Evolutionary conservation across 1,140 invertebrate species (phyloP), one percentile per base, ranked within the genome.

Genomic region (Acromyrmex charruanus): DNA sequence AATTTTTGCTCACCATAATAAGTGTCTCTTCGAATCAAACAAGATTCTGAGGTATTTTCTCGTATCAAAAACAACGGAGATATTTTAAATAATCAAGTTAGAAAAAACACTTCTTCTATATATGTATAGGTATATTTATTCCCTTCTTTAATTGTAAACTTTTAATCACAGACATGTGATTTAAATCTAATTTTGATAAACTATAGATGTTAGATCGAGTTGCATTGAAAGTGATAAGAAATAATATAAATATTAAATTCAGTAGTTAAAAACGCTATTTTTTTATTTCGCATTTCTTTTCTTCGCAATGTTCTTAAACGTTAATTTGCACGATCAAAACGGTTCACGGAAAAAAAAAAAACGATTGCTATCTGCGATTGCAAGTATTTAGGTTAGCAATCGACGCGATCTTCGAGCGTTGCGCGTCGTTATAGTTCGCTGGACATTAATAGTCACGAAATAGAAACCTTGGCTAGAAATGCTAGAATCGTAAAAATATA

Each of bases 401-500:
- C 74, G 75, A 51, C 71, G 31, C 55, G 72, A 81, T 79, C 44
- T 25, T 53, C 61, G 84, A 85, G 79, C 49, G 44, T 59, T 44
- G 59, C 72, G 44, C 61, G 44, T 79, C 87, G 89, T 90, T 88
- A 79, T 61, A 85, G 74, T 77, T 75, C 82, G 66, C 79, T 77
- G 87, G 85, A 72, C 91, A 94, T 94, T 94, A 94, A 95, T 94
- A 94, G 92, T 94, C 93, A 92, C 90, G 89, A 89, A 93, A 94
- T 92, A 91, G 93, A 93, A 94, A 92, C 94, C 94, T 95, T 94
- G 94, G 92, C 87, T 89, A 39, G 81, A 93, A 95, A 95, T 94
- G 94, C 87, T 89, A 39, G 81, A 93, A 95, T 95, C 94, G 94
- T 95, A 95, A 95, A 95, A 95, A 94, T 94, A 93, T 95, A 95